These are phyloP conservation scores for Palaemon carinicauda DNA, from an alignment of 1,140 invertebrate species.

Conservation along the genomic window DNA sequence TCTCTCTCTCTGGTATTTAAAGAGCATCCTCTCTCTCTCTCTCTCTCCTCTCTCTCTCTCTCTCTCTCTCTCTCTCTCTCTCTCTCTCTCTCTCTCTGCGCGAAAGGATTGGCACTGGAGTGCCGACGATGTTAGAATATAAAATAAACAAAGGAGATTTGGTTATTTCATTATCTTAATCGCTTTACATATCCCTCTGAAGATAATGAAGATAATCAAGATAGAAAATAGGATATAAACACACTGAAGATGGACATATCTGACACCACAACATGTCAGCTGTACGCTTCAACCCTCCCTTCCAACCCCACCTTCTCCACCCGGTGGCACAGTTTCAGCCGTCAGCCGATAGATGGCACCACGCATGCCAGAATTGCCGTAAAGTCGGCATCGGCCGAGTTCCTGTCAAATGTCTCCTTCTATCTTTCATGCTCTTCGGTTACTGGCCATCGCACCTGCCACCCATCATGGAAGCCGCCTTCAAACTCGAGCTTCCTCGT, in stretches of 20 bases:
- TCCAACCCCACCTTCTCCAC: neutral
- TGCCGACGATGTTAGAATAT: no score
- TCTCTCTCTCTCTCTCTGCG: no score
- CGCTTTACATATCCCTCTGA: no score
- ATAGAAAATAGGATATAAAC: no score
- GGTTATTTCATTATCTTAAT: no score
- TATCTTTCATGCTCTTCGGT: neutral
- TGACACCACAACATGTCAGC: neutral
- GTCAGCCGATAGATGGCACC: constrained; percentile 42
- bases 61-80: no score
- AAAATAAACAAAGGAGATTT: no score
- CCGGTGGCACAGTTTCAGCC: neutral
- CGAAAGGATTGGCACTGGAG: no score
- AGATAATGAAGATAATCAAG: no score
- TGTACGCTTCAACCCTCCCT: neutral
- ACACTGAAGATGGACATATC: neutral
- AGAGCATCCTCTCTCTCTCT: no score
- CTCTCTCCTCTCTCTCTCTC: no score
- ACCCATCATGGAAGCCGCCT: neutral
- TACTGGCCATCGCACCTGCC: neutral
- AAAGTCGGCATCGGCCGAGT: constrained; percentile 34
- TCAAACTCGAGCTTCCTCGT: neutral
- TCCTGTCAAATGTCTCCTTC: neutral
- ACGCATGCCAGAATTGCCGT: constrained; percentile 14
- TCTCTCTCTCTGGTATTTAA: no score